These are phyloP conservation scores for Stictonetta naevosa DNA, from an alignment of 2,113 vertebrate species.

Conservation along the genomic window DNA sequence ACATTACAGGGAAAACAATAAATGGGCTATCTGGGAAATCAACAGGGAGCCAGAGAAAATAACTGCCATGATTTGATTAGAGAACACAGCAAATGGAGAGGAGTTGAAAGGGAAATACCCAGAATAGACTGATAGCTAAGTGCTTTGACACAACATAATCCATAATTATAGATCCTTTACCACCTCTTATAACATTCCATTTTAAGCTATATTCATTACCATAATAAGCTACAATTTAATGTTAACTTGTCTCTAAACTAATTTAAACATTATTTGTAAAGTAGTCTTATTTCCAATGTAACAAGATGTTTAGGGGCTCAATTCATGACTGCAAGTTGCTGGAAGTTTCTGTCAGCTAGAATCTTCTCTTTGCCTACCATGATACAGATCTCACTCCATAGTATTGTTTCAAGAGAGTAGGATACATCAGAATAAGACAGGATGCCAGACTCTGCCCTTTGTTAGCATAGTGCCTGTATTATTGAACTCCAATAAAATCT, in stretches of 20 bases:
- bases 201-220: conserved; percentile 8
- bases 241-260: not conserved
- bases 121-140: not conserved
- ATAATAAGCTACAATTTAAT: not conserved
- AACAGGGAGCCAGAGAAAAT: not conserved
- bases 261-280: conserved; percentile 5
- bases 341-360: not conserved
- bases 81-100: not conserved
- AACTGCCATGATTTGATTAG: conserved; percentile 8
- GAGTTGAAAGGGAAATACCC: not conserved
- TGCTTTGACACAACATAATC: not conserved
- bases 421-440: not conserved
- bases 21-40: not conserved
- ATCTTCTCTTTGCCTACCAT: not conserved
- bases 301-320: not conserved
- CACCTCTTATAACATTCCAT: not conserved
- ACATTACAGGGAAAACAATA: not conserved
- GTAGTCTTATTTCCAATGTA: not conserved
- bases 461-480: not conserved
- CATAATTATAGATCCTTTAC: conserved; percentile 22
- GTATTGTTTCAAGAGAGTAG: not conserved
- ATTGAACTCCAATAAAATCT: not conserved
- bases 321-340: not conserved
- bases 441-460: not conserved
- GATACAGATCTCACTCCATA: not conserved